Evolutionary conservation across 1,140 invertebrate species (phyloP).

Genomic region (Drosophila athabasca): DNA sequence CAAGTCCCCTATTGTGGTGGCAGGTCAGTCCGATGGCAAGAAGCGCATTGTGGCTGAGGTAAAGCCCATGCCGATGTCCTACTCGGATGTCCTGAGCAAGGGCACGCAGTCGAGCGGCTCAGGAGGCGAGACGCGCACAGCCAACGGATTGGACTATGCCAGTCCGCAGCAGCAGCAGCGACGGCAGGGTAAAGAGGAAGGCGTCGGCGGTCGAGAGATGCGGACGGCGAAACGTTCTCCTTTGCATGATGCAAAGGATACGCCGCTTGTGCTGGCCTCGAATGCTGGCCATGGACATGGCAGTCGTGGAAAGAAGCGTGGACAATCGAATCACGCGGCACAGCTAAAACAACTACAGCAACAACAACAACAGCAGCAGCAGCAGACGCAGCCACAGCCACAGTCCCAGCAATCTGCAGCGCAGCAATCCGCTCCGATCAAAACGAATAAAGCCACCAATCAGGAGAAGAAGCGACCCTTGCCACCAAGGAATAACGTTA

Average conservation of each 20-base stretch:
- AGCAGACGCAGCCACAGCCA: constrained; percentile 14
- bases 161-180: constrained; percentile 26
- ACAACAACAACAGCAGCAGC: constrained; percentile 31
- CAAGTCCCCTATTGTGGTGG: constrained; percentile 70
- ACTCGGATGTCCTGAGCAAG: constrained; percentile 92
- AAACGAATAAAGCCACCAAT: constrained; percentile 27
- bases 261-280: constrained; percentile 3
- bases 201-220: constrained; percentile 37
- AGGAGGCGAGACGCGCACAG: constrained; percentile 24
- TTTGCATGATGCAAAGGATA: constrained; percentile 70
- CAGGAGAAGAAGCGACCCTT: constrained; percentile 56
- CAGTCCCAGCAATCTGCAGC: constrained; percentile 26
- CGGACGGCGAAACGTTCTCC: constrained; percentile 69
- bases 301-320: constrained; percentile 60
- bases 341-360: constrained; percentile 36
- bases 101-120: constrained; percentile 68
- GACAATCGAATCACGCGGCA: constrained; percentile 41
- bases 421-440: constrained; percentile 28
- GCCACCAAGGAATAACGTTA: constrained; percentile 41
- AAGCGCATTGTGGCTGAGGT: constrained; percentile 93
- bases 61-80: constrained; percentile 92
- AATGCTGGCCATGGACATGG: constrained; percentile 35
- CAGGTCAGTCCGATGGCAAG: constrained; percentile 75
- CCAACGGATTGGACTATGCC: constrained; percentile 39
- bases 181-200: constrained; percentile 60